These are phyloP conservation scores for Brachyptera putata DNA, from an alignment of 2,888 invertebrate genomes.

Conservation along the genomic window DNA sequence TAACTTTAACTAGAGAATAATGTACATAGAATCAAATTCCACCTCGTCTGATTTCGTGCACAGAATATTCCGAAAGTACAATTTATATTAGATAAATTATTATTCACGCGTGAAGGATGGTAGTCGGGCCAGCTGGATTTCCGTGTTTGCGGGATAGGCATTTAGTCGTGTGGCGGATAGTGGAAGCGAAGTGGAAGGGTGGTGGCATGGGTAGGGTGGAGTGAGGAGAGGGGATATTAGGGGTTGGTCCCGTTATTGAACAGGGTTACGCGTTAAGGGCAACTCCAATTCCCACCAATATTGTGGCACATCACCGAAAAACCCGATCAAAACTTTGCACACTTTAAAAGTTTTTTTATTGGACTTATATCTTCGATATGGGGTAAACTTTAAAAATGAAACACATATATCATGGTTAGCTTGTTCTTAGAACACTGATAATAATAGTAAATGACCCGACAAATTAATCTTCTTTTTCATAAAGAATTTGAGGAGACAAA, in stretches of 20 bases:
- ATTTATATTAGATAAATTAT: slow-evolving; percentile 3
- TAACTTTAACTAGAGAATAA: slow-evolving; percentile 8
- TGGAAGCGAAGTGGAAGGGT: background rate
- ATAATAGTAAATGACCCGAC: no score
- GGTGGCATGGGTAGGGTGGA: background rate
- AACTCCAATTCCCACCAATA: slow-evolving; percentile 2
- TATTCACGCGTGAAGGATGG: background rate
- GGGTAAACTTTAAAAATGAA: no score
- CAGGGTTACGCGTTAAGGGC: background rate
- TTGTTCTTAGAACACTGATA: no score
- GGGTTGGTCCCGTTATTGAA: no score
- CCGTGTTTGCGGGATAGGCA: background rate
- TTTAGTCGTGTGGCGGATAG: background rate
- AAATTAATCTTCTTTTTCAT: no score
- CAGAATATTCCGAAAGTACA: background rate
- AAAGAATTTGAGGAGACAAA: no score
- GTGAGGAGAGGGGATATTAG: background rate
- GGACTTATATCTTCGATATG: slow-evolving; percentile 8
- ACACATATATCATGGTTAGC: no score
- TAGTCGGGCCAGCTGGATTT: background rate
- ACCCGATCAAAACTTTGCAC: slow-evolving; percentile 4
- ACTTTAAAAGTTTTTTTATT: slow-evolving; percentile 3
- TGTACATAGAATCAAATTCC: background rate
- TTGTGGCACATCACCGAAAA: slow-evolving; percentile 6
- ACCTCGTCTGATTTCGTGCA: background rate